Evolutionary conservation across 2,113 vertebrate genomes (phyloP), one percentile per base, ranked within the genome.

Genomic region (Ammodytes marinus): DNA sequence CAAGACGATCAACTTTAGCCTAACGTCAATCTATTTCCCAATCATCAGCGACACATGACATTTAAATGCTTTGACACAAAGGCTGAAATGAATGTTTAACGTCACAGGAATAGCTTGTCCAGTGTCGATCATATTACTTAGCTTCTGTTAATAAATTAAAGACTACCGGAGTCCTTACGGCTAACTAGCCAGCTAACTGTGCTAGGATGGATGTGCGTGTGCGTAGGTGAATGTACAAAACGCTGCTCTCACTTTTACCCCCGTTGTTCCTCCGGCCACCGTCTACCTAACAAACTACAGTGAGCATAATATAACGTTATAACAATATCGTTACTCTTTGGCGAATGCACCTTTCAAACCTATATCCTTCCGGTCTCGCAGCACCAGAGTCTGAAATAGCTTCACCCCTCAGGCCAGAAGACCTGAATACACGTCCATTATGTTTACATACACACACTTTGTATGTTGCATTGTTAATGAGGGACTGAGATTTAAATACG

Each of bases 21-120:
- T 89, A 85, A 74, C 74, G 40, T 43, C 8, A 37, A 75, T 58
- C 39, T 49, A 46, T 70, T 77, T 72, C 63, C 15, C 46, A 57
- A 47, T 53, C 55, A 59, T 2, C 3, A 69, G 19, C 19, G 2
- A 47, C 15, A 3, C 13, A 52, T 3, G n/a, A 13, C 7, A 27
- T 39, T 14, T 4, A 13, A 46, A 57, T 13, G 27, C 43, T 59
- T 52, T 0, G 64, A 9, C 4, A 2, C 3, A 7, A 4, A 27
- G 5, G 9, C 5, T 10, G 2, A 49, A 5, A 46, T 12, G 0
- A 8, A 27, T 2, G 6, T 13, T 50, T 50, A 27, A 52, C 59
- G 1, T 19, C 5, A 37, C 11, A 11, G 0, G 3, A 19, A 39
- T 4, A 49, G 2, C 5, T 12, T 54, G 10, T 68, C 4, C 5